Evolutionary conservation across 2,113 vertebrate genomes (phyloP), one percentile per base, ranked within the genome.

Genomic region (Sinocyclocheilus anophthalmus): DNA sequence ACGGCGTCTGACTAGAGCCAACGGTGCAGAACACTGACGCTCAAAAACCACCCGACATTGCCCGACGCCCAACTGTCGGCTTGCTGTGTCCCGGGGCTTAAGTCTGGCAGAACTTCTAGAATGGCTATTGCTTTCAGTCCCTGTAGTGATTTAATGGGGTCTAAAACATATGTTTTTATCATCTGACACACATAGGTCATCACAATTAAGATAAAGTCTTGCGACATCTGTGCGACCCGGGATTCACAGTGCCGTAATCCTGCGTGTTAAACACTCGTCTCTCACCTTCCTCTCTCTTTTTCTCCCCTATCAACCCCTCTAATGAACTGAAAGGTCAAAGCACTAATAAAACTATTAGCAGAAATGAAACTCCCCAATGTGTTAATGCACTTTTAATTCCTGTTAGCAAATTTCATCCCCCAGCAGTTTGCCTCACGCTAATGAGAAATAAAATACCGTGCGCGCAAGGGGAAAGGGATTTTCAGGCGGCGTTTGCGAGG

Each of bases 341-440:
- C 94, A 89, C 94, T 96, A 96, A 94, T 95, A 95, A 95, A 95
- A 95, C 94, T 95, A 94, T 95, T 96, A 96, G 94, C 93, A 94
- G 94, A 94, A 94, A 94, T 93, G 93, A 95, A 95, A 94, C 94
- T 95, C 94, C 94, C 93, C 93, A 91, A 94, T 94, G 94, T 95
- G 94, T 95, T 96, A 96, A 96, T 95, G 95, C 94, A 94, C 94
- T 95, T 95, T 96, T 96, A 96, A 96, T 96, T 95, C 95, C 95
- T 95, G 95, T 96, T 95, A 95, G 95, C 94, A 94, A 94, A 96
- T 95, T 95, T 95, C 93, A 95, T 95, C 94, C 95, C 94, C 95
- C 94, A 95, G 95, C 94, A 95, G 94, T 95, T 96, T 94, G 94
- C 91, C 92, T 94, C 89, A 89, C 88, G 88, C 94, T 96, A 96